These are phyloP conservation scores for Erannis defoliaria DNA, from an alignment of 2,888 invertebrate species.

Conservation along the genomic window DNA sequence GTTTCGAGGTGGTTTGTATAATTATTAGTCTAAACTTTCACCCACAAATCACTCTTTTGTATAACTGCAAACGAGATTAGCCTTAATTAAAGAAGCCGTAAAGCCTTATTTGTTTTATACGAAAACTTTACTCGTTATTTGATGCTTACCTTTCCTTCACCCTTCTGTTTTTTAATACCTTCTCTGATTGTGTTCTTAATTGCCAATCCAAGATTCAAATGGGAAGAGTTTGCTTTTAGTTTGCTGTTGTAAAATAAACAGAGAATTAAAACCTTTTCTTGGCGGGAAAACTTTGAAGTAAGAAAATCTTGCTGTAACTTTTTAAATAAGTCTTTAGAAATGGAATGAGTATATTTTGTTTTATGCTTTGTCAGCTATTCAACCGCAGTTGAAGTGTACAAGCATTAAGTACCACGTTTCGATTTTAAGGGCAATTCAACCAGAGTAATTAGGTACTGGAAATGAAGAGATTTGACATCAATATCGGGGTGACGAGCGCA, in stretches of 20 bases:
- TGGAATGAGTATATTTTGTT: neutral
- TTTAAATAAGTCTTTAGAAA: neutral
- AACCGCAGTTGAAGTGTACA: too few relatives aligned
- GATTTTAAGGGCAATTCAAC: too few relatives aligned
- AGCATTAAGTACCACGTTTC: too few relatives aligned
- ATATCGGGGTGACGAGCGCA: too few relatives aligned
- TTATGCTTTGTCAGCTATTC: too few relatives aligned
- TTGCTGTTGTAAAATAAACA: slow-evolving; percentile 16
- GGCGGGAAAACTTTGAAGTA: slow-evolving; percentile 7
- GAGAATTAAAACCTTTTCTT: slow-evolving; percentile 1
- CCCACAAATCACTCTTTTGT: slow-evolving; percentile 12
- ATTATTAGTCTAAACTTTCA: slow-evolving; percentile 7
- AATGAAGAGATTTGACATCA: too few relatives aligned
- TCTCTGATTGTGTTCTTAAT: slow-evolving; percentile 45
- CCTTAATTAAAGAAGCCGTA: slow-evolving; percentile 44
- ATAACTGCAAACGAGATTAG: slow-evolving; percentile 18
- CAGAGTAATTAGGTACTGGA: too few relatives aligned
- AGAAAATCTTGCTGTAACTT: slow-evolving; percentile 1
- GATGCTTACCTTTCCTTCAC: slow-evolving; percentile 29
- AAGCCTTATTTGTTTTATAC: slow-evolving; percentile 44
- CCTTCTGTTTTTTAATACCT: slow-evolving; percentile 35
- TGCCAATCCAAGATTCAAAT: slow-evolving; percentile 40
- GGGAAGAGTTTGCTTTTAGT: slow-evolving; percentile 12
- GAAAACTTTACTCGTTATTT: slow-evolving; percentile 52
- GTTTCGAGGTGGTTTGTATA: neutral